Base-by-base conservation (phyloP, 2,797 vertebrate species). In the Liparis tanakae region DNA sequence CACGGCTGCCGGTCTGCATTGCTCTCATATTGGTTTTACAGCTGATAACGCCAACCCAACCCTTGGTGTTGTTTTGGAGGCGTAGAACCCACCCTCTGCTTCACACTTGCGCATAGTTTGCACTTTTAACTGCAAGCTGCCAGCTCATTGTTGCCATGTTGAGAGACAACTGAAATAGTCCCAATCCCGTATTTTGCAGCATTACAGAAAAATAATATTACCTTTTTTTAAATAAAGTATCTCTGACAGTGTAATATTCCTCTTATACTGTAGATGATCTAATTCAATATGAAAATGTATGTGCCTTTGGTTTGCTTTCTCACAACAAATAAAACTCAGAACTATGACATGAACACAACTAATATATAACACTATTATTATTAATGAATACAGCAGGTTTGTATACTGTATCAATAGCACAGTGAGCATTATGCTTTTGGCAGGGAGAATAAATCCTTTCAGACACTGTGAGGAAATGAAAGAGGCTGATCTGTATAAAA, bases 401-500 rank as follows among this genome's bases (percentile, higher is more conserved):
- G 25, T 30, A 18, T 36, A 36, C 30, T 30, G 0, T 30, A 9
- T 22, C 5, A 17, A 64, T 5, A 53, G 37, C 44, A 37, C n/a
- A 5, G 36, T 53, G 36, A 33, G 58, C 43, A 51, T 30, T n/a
- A 13, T 9, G 50, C 44, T 10, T 4, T 50, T 33, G 9, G 67
- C 51, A 51, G 50, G 14, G 15, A 48, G 15, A 18, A 44, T 25
- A 8, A 53, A 61, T 46, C 20, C 33, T 36, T 67, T 37, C 41
- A 60, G 33, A 69, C 55, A 57, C 65, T n/a, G 43, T 2, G 0
- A 22, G 12, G 30, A 59, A 51, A 56, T 39, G 5, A 1, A 46
- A 6, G 34, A 7, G 46, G 17, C 22, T 30, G 48, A 37, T 50
- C 15, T 63, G 36, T 48, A 67, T 63, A 60, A 53, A 61, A 56